These are phyloP conservation scores for Andrena dorsata DNA, from an alignment of 2,888 invertebrate species.

Conservation along the genomic window DNA sequence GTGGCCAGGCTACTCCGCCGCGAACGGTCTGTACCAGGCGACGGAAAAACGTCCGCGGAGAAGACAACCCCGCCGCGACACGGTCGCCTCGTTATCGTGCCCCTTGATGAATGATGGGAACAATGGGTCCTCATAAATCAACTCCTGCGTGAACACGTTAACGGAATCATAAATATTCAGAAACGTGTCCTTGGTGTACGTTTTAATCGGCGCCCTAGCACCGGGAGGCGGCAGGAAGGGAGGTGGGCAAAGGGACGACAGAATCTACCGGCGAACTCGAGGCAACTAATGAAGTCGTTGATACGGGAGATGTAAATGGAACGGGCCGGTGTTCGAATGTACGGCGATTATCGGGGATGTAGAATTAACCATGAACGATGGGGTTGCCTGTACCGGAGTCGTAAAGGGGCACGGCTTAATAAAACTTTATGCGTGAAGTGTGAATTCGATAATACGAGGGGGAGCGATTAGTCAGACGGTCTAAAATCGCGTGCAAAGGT, in stretches of 20 bases:
- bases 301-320: conserved; percentile 13
- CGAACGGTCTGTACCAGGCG: conserved; percentile 37
- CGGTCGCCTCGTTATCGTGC: conserved; percentile 53
- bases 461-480: not conserved
- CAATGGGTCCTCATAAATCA: conserved; percentile 60
- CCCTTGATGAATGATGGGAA: conserved; percentile 54
- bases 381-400: conserved; percentile 11
- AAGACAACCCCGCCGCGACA: conserved; percentile 39
- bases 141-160: conserved; percentile 54
- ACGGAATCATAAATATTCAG: conserved; percentile 63
- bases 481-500: not conserved
- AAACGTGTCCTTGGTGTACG: conserved; percentile 29
- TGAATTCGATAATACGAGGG: conserved; percentile 1
- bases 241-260: not conserved
- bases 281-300: conserved; percentile 28
- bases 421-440: conserved; percentile 5
- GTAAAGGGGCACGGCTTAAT: not conserved
- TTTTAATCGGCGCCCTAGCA: conserved; percentile 44
- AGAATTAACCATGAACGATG: conserved; percentile 33
- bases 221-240: not conserved
- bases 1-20: not conserved
- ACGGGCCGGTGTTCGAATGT: conserved; percentile 20
- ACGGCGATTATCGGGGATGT: conserved; percentile 18
- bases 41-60: conserved; percentile 24
- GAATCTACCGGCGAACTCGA: not conserved